Conservation (phyloP, 2,797 vertebrate species). For the Microchirus variegatus region DNA sequence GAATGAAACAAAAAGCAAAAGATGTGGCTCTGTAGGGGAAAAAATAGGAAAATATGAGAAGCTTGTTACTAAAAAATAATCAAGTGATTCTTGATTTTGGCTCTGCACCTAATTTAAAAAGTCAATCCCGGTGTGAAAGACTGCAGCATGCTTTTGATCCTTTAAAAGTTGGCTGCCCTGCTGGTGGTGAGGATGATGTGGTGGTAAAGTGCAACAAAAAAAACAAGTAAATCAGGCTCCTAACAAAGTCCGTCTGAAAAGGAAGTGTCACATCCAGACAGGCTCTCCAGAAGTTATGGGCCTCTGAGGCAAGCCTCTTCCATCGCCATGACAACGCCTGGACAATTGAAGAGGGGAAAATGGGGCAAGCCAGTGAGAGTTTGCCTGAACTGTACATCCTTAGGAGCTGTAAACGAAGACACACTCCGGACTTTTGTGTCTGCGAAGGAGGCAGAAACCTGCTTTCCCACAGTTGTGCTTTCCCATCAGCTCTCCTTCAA, state of each 20-base stretch:
- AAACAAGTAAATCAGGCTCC: slow-evolving; percentile 75
- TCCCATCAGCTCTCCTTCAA: slow-evolving; percentile 2
- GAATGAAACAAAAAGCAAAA: slow-evolving; percentile 20
- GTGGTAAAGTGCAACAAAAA: slow-evolving; percentile 57
- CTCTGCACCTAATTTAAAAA: not conserved
- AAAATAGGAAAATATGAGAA: slow-evolving; percentile 6
- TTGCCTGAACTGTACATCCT: slow-evolving; percentile 58
- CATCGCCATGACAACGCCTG: slow-evolving; percentile 73
- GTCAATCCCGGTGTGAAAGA: not conserved
- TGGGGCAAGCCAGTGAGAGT: slow-evolving; percentile 33
- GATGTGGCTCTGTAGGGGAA: slow-evolving; percentile 19
- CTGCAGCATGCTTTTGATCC: slow-evolving; percentile 1
- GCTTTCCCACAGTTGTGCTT: slow-evolving; percentile 57
- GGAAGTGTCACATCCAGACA: slow-evolving; percentile 78
- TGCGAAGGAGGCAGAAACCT: slow-evolving; percentile 7
- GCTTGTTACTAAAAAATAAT: not conserved
- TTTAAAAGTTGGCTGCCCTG: slow-evolving; percentile 3
- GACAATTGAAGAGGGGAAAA: slow-evolving; percentile 60
- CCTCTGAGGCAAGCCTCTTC: slow-evolving; percentile 63
- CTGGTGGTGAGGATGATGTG: slow-evolving; percentile 36
- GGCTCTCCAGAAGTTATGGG: slow-evolving; percentile 76
- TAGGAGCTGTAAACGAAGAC: slow-evolving; percentile 36
- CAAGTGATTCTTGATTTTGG: too few species aligned
- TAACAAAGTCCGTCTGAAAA: slow-evolving; percentile 74
- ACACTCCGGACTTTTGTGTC: slow-evolving; percentile 53